phyloP scores from a whole-genome alignment of 2,113 vertebrate genomes.

The Sphyrna mokarran region DNA sequence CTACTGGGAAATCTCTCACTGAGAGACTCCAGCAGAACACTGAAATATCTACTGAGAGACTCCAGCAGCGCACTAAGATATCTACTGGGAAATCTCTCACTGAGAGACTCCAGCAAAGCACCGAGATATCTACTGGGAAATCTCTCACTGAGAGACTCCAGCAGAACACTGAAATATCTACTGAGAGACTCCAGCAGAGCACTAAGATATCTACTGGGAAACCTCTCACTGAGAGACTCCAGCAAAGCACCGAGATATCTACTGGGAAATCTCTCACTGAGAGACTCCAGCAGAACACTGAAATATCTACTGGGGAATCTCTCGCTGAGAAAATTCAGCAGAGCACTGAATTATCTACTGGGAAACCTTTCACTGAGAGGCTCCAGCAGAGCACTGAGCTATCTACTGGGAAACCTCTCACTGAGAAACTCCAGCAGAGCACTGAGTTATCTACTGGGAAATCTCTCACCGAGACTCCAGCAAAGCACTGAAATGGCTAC shows the following conservation, averaged over 20 bases:
- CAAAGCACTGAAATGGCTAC: no score
- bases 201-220: not conserved
- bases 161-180: not conserved
- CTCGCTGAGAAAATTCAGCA: not conserved
- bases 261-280: not conserved
- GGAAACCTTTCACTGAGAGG: not conserved
- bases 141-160: not conserved
- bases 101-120: not conserved
- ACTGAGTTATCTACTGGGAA: no score
- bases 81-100: not conserved
- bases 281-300: not conserved
- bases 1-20: not conserved
- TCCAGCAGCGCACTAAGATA: not conserved
- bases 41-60: not conserved
- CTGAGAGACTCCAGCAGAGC: not conserved
- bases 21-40: not conserved
- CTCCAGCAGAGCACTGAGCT: not conserved
- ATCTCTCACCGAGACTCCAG: no score
- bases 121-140: not conserved
- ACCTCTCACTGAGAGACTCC: not conserved
- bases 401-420: not conserved
- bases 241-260: not conserved
- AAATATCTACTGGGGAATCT: not conserved
- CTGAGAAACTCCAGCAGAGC: no score
- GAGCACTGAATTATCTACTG: not conserved